These are phyloP conservation scores for Delia radicum DNA, from an alignment of 1,140 invertebrate genomes.

Conservation along the genomic window DNA sequence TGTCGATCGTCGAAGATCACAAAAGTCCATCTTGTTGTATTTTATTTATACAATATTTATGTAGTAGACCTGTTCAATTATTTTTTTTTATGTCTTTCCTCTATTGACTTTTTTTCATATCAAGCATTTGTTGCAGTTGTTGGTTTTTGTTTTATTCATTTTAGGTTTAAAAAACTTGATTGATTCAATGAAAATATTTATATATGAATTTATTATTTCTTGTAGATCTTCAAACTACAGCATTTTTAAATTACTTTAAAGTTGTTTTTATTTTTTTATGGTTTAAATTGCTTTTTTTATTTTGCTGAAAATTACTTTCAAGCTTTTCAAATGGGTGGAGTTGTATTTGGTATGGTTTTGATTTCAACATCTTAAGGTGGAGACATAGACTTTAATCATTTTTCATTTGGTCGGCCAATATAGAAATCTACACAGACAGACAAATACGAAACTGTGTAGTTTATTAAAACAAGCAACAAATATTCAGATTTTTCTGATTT, in stretches of 20 bases:
- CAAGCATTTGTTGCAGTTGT: background rate
- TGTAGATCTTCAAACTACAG: background rate
- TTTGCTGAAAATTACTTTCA: background rate
- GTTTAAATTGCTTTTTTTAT: background rate
- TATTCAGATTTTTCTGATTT: no score
- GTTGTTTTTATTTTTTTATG: background rate
- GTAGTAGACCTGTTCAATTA: background rate
- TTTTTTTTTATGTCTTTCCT: background rate
- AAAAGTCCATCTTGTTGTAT: background rate
- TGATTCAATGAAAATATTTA: constrained; percentile 20
- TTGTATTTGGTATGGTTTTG: background rate
- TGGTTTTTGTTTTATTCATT: background rate
- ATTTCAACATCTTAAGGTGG: constrained; percentile 10
- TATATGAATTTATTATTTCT: constrained; percentile 16
- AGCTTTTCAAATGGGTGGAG: constrained; percentile 6
- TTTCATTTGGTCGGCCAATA: no score
- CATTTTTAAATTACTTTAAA: background rate
- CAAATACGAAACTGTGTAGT: no score
- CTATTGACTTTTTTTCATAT: background rate
- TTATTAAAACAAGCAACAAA: no score
- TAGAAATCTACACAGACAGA: no score
- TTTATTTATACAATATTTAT: background rate
- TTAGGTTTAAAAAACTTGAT: no score
- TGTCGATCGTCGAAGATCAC: background rate
- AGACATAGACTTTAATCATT: constrained; percentile 1